Percentiles rank a stretch among this genome's conserved stretches.
phyloP scores from a whole-genome alignment of 2,113 vertebrate species.

The Nicator chloris region DNA sequence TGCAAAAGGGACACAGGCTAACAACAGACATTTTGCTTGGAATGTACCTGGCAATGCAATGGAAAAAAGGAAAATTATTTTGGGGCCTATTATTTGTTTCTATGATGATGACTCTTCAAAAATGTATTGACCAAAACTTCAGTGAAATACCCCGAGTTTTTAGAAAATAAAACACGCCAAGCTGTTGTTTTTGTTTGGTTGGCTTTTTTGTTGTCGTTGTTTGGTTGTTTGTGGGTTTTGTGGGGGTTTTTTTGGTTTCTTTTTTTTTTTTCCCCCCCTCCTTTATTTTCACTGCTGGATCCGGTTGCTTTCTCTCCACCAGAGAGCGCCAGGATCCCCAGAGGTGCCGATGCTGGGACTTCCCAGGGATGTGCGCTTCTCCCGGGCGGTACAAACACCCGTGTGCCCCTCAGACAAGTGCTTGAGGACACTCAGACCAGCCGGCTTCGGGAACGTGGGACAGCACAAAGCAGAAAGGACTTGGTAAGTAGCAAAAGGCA shows the following conservation, averaged over 20 bases:
- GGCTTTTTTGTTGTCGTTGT: too few species aligned
- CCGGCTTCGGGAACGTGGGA: not conserved
- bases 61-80: not conserved
- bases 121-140: not conserved
- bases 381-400: not conserved
- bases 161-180: not conserved
- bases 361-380: not conserved
- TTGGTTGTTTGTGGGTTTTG: too few species aligned
- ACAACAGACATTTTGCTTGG: not conserved
- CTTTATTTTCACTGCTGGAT: not conserved
- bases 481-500: not conserved
- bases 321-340: constrained; percentile 8
- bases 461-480: not conserved
- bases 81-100: not conserved
- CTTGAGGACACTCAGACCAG: not conserved
- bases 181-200: too few species aligned
- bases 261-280: rapidly evolving
- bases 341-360: not conserved
- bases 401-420: not conserved
- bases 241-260: too few species aligned
- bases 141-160: not conserved
- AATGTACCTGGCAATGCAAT: not conserved
- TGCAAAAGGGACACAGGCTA: not conserved
- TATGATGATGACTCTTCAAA: not conserved
- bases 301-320: not conserved